Evolutionary conservation across 23 tunicate species (phyloP), one percentile per base, ranked within the genome.

Genomic region (Corella eumyota): DNA sequence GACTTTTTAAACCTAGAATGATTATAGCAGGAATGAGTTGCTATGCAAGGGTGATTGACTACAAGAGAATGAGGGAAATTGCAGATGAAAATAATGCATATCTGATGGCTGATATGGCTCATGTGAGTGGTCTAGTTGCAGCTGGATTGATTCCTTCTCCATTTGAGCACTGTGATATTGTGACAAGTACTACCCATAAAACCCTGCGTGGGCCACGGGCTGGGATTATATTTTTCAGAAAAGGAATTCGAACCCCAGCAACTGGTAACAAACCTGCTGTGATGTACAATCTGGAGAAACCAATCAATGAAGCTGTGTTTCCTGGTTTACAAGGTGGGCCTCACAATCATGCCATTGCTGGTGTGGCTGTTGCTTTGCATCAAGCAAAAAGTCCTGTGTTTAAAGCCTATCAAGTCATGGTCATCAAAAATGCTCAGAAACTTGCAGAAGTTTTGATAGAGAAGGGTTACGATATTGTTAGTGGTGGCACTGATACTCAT

Each of bases 281-380:
- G 20, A 83, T 63, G 85, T 93, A 84, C 74, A 73, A 93, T 50
- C 55, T 93, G 54, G 99, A 93, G 46, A 65, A 74, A 40, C 99
- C 99, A 21, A 93, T 93, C 34, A 93, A 93, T 24, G 99, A 93
- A 46, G 99, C 99, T 50, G 73, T 93, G 35, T 93, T 93, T 67
- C 99, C 99, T 34, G 99, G 99, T 4, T 54, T 93, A 38, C 99
- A 93, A 64, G 99, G 99, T 25, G 99, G 99, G 0, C 99, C 99
- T 25, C 99, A 93, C 47, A 93, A 93, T 40, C 99, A 93, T 51
- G 95, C 94, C 5, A 93, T 93, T 34, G 99, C 90, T 29, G 99
- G 85, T 19, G 84, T 93, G 38, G 90, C 91, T 1, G 95, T 93
- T 23, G 86, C 88, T n/a, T 45, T 93, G 28, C 67, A 73, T 15